Evolutionary conservation across 2,888 invertebrate species (phyloP).

Genomic region (Monopis laevigella): DNA sequence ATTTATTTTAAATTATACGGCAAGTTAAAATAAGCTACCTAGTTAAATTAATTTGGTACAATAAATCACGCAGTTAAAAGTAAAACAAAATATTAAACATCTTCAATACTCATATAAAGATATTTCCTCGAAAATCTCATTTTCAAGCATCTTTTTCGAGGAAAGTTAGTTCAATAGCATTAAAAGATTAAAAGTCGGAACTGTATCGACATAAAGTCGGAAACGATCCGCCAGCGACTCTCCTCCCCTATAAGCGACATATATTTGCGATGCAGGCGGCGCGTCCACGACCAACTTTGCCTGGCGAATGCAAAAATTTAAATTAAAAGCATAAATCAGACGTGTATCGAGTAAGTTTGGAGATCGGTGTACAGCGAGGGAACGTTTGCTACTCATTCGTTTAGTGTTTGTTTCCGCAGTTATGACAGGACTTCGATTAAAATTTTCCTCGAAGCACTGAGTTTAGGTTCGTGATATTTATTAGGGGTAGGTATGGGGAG

Average conservation of each 20-base stretch:
- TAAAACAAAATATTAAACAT: too few species aligned
- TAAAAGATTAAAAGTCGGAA: slow-evolving; percentile 64
- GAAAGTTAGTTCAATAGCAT: slow-evolving; percentile 56
- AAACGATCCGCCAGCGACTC: slow-evolving; percentile 23
- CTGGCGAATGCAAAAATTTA: slow-evolving; percentile 67
- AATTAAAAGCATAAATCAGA: slow-evolving; percentile 69
- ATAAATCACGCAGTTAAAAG: too few species aligned
- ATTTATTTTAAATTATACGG: too few species aligned
- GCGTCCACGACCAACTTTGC: slow-evolving; percentile 59
- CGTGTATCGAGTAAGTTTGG: slow-evolving; percentile 63
- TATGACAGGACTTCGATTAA: slow-evolving; percentile 11
- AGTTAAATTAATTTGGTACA: too few species aligned
- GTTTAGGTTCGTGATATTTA: too few species aligned
- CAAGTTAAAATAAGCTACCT: too few species aligned
- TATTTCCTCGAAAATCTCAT: too few species aligned
- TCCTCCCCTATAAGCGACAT: slow-evolving; percentile 5
- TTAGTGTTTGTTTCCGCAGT: slow-evolving; percentile 9
- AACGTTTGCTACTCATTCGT: slow-evolving; percentile 3
- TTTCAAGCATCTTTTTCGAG: slow-evolving; percentile 26
- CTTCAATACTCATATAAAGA: too few species aligned
- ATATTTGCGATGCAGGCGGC: slow-evolving; percentile 64
- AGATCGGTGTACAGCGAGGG: slow-evolving; percentile 35
- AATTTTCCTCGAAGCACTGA: slow-evolving; percentile 8
- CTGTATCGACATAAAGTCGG: slow-evolving; percentile 46
- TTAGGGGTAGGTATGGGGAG: too few species aligned